Percentiles rank a stretch among this genome's conserved stretches.
Evolutionary conservation across 1,140 invertebrate genomes (phyloP).

Genomic region (Nasonia giraulti): DNA sequence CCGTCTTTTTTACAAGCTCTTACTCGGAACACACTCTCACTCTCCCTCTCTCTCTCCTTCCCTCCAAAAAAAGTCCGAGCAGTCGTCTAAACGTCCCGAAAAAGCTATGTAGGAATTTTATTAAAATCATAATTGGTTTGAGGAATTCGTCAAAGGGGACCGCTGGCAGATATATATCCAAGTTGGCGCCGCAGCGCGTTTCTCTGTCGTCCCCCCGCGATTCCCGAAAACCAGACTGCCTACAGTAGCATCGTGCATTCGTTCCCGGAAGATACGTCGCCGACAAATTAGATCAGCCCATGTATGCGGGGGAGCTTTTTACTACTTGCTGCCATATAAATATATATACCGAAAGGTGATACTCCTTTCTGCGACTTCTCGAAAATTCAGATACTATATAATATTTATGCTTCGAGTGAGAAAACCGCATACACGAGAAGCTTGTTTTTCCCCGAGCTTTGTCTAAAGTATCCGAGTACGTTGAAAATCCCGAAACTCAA

Average conservation of each 20-base stretch:
- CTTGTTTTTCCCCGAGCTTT: too few species aligned
- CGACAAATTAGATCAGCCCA: slow-evolving; percentile 46
- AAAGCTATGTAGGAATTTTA: slow-evolving; percentile 57
- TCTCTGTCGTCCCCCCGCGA: slow-evolving; percentile 55
- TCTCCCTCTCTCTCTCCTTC: not conserved
- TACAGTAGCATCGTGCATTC: slow-evolving; percentile 31
- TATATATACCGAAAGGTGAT: slow-evolving; percentile 23
- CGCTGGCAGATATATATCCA: slow-evolving; percentile 49
- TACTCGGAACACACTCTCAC: not conserved
- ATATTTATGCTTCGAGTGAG: not conserved
- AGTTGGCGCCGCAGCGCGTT: slow-evolving; percentile 34
- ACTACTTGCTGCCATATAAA: not conserved
- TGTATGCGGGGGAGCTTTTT: slow-evolving; percentile 50
- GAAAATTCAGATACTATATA: not conserved
- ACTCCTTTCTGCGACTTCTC: slow-evolving; percentile 4
- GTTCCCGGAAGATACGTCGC: slow-evolving; percentile 54
- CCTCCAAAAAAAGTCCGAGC: not conserved
- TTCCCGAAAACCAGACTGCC: slow-evolving; percentile 62
- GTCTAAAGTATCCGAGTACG: not conserved
- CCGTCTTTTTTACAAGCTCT: not conserved
- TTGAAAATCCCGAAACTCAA: slow-evolving; percentile 13
- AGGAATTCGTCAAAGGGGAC: slow-evolving; percentile 61
- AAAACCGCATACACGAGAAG: not conserved
- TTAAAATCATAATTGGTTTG: slow-evolving; percentile 69
- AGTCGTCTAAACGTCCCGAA: not conserved